Evolutionary conservation across 2,888 invertebrate species (phyloP).

Genomic region (Athripsodes cinereus): DNA sequence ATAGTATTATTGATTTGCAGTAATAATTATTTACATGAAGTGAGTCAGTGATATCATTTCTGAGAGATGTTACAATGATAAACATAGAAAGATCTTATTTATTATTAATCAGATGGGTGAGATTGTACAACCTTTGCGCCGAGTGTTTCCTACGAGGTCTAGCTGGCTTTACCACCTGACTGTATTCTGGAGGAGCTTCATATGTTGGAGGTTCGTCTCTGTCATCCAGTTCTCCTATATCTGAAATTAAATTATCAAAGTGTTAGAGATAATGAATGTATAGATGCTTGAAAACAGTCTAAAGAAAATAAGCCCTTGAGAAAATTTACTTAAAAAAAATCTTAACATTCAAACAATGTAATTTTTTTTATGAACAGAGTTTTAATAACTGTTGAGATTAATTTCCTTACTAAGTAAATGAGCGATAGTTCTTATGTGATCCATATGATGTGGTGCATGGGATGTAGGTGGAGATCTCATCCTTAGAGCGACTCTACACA

Average conservation of each 20-base stretch:
- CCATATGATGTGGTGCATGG: constrained; percentile 14
- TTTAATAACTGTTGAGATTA: no score
- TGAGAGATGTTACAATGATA: neutral
- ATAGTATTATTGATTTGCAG: neutral
- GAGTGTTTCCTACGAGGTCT: constrained; percentile 18
- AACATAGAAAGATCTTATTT: neutral
- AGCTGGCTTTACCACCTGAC: constrained; percentile 21
- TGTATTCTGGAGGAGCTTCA: constrained; percentile 27
- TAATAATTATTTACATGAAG: no score
- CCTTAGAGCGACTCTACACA: constrained; percentile 16
- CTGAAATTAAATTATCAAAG: no score
- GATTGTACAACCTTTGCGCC: constrained; percentile 13
- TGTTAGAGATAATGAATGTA: no score
- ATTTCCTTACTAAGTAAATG: constrained; percentile 21
- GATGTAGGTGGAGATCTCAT: constrained; percentile 7
- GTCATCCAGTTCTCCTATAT: constrained; percentile 21
- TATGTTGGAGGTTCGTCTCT: constrained; percentile 23
- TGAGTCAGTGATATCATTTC: no score
- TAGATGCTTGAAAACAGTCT: no score
- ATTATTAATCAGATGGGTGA: neutral
- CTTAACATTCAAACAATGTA: no score
- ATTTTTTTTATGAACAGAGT: no score
- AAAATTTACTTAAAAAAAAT: no score
- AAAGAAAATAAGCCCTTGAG: no score
- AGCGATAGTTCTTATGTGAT: constrained; percentile 24